Evolutionary conservation across 2,888 invertebrate species (phyloP), one percentile per base, ranked within the genome.

Genomic region (Drosophila glabriapex): DNA sequence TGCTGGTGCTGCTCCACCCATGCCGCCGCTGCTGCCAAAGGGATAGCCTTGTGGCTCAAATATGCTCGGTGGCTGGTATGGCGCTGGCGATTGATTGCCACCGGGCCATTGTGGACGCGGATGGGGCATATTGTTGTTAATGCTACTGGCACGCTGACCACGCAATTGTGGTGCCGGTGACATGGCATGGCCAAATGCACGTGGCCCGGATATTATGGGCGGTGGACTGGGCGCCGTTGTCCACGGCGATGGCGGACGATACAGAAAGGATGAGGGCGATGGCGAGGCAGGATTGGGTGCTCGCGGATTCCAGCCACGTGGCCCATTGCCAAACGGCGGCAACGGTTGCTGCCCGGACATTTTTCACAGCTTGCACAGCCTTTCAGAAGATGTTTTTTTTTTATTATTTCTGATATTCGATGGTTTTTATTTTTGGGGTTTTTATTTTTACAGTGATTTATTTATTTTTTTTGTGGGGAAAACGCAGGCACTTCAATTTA

Each of bases 241-340:
- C 95, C 96, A 97, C 58, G 97, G 96, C 43, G 97, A 96, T 19
- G 96, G 95, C 39, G 97, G 96, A 41, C 96, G 95, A 93, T 95
- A 97, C 88, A 96, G 95, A 77, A 95, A 95, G 4, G 95, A 94
- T 50, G 95, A 95, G 59, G 96, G 95, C 90, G 94, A 94, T 33
- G 93, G 90, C 12, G 92, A 90, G 73, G 91, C 83, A 61, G 92
- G 85, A 83, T 92, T 92, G 37, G 80, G 90, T 41, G 84, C 88
- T 71, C 93, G 91, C 67, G 93, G 92, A 84, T 92, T 93, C 93
- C 93, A 93, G 88, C 93, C 92, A 90, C 93, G 91, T 80, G 93
- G 91, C 39, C 93, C 93, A 72, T 91, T 91, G 79, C 91, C 91
- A 74, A 91, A 92, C 41, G 90, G 91, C 79, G 88, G 78, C 79